phyloP scores from a whole-genome alignment of 2,113 vertebrate genomes.

The Dromiciops gliroides region DNA sequence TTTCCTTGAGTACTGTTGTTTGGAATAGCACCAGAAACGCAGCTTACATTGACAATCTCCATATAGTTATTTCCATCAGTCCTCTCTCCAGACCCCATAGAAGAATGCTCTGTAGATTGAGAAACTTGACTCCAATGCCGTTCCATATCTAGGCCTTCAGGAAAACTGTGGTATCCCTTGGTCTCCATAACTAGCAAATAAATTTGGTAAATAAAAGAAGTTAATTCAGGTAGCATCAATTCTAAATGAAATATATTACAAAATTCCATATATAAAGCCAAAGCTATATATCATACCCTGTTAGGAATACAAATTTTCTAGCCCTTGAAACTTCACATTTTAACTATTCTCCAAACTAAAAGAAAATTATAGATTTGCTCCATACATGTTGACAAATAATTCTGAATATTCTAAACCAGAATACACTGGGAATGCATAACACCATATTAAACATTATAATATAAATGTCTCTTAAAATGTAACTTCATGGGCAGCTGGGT shows the following conservation, averaged over 20 bases:
- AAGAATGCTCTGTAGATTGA: conserved; percentile 87
- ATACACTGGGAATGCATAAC: not conserved
- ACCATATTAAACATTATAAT: not conserved
- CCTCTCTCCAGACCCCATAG: conserved; percentile 84
- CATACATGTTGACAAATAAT: too few relatives aligned
- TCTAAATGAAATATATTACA: conserved; percentile 4
- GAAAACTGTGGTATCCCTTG: conserved; percentile 97
- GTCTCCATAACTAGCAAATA: conserved; percentile 94
- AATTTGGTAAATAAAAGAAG: conserved; percentile 77
- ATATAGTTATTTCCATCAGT: conserved; percentile 89
- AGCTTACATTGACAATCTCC: conserved; percentile 93
- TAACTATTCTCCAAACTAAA: not conserved
- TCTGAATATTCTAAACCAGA: not conserved
- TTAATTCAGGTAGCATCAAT: conserved; percentile 58
- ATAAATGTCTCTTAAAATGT: conserved; percentile 9
- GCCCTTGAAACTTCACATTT: not conserved
- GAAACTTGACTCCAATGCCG: conserved; percentile 94
- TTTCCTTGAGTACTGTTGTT: conserved; percentile 87
- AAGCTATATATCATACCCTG: not conserved
- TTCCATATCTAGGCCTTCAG: conserved; percentile 93
- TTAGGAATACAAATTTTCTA: not conserved
- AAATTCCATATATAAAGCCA: not conserved
- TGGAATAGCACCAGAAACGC: conserved; percentile 84
- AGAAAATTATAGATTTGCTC: not conserved
- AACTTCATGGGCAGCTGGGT: too few relatives aligned